Conservation (phyloP, 2,113 vertebrate species). For the Ctenodactylus gundi region DNA sequence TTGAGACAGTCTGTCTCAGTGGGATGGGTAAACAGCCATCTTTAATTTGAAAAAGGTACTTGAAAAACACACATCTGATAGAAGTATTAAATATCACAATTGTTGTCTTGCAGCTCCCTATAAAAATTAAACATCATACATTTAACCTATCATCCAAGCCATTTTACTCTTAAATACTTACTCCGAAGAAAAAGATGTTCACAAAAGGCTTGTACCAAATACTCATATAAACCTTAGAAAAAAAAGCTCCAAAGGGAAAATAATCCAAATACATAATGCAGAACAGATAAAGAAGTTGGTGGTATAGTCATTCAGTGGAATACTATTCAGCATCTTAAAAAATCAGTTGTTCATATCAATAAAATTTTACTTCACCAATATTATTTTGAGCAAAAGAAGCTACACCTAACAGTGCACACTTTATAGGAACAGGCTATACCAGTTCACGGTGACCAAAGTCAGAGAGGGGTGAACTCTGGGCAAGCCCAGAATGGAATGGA, state of each 20-base stretch:
- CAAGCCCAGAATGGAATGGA: not conserved
- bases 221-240: not conserved
- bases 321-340: not conserved
- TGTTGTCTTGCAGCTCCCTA: not conserved
- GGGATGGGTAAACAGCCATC: not conserved
- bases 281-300: not conserved
- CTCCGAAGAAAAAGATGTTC: not conserved
- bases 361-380: not conserved
- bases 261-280: not conserved
- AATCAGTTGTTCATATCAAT: not conserved
- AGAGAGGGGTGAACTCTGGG: not conserved
- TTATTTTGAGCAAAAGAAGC: not conserved
- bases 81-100: not conserved
- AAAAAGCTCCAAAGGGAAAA: not conserved
- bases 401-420: not conserved
- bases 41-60: slow-evolving; percentile 17
- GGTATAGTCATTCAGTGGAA: not conserved
- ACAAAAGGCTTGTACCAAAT: not conserved
- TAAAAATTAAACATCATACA: slow-evolving; percentile 35
- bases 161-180: slow-evolving; percentile 24
- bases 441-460: not conserved
- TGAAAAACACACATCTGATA: not conserved
- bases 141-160: not conserved
- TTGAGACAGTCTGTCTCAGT: not conserved
- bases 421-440: not conserved